Evolutionary conservation across 2,113 vertebrate species (phyloP).

Genomic region (Laterallus jamaicensis): DNA sequence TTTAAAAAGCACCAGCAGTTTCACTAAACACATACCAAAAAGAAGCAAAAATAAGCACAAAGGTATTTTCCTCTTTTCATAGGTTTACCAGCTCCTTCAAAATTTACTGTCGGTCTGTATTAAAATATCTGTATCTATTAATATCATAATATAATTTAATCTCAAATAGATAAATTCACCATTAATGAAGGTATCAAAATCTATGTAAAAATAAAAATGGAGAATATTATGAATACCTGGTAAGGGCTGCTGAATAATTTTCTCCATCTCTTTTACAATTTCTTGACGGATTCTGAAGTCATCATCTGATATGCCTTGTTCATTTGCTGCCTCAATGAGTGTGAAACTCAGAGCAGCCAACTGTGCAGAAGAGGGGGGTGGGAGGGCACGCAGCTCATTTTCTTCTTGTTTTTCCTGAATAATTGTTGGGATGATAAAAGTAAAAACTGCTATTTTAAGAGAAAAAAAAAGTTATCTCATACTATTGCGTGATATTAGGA

Average conservation of each 20-base stretch:
- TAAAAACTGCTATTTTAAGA: background rate
- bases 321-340: constrained; percentile 81
- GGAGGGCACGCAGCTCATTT: constrained; percentile 90
- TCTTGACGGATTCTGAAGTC: constrained; percentile 86
- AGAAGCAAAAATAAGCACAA: background rate
- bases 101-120: background rate
- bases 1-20: background rate
- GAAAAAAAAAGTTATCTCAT: background rate
- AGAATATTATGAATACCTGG: constrained; percentile 77
- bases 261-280: constrained; percentile 89
- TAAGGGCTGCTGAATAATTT: constrained; percentile 84
- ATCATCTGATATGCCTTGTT: constrained; percentile 91
- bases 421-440: constrained; percentile 14
- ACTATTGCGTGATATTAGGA: background rate
- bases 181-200: background rate
- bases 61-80: background rate
- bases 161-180: background rate
- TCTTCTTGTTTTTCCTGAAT: constrained; percentile 96
- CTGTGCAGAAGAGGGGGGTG: constrained; percentile 84
- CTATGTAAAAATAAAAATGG: background rate
- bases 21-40: background rate
- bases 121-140: background rate
- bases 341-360: constrained; percentile 85
- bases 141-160: background rate
- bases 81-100: background rate